Evolutionary conservation across 2,888 invertebrate species (phyloP).

Genomic region (Agonopterix subpropinquella): DNA sequence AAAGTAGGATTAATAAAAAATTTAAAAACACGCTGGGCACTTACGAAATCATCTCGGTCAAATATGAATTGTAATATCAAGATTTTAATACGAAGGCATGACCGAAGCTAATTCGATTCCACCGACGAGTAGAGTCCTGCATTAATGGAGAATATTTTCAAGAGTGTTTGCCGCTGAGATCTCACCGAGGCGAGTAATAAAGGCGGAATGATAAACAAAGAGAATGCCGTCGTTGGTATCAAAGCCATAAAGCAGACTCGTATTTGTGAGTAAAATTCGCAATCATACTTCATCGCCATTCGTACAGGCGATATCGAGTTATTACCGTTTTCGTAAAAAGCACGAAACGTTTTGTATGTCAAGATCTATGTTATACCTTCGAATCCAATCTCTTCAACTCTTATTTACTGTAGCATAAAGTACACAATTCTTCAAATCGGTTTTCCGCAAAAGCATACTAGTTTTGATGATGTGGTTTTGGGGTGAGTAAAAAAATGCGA

Average conservation of each 20-base stretch:
- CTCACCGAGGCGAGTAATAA: slow-evolving; percentile 36
- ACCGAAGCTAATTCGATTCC: slow-evolving; percentile 41
- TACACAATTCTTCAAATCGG: no score
- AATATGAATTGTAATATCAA: slow-evolving; percentile 28
- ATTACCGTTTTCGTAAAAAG: slow-evolving; percentile 32
- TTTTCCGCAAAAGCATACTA: not conserved
- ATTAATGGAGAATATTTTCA: slow-evolving; percentile 47
- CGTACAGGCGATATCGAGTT: slow-evolving; percentile 38
- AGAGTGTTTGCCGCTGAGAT: slow-evolving; percentile 41
- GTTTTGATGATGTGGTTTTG: slow-evolving; percentile 13
- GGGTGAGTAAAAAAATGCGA: not conserved
- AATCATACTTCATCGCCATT: slow-evolving; percentile 41
- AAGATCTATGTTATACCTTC: not conserved
- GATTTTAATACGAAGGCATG: slow-evolving; percentile 38
- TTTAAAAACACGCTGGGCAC: slow-evolving; percentile 19
- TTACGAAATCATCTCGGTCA: slow-evolving; percentile 48
- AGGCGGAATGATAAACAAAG: slow-evolving; percentile 46
- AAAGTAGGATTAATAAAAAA: no score
- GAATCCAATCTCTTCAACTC: no score
- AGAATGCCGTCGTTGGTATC: slow-evolving; percentile 25
- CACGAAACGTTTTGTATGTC: slow-evolving; percentile 1
- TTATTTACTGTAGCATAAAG: no score
- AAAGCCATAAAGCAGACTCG: slow-evolving; percentile 45
- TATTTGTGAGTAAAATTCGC: slow-evolving; percentile 54
- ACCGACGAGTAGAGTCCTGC: slow-evolving; percentile 26